These are phyloP conservation scores for Sminthurinus signatus DNA, from an alignment of 1,140 invertebrate genomes.

Conservation along the genomic window DNA sequence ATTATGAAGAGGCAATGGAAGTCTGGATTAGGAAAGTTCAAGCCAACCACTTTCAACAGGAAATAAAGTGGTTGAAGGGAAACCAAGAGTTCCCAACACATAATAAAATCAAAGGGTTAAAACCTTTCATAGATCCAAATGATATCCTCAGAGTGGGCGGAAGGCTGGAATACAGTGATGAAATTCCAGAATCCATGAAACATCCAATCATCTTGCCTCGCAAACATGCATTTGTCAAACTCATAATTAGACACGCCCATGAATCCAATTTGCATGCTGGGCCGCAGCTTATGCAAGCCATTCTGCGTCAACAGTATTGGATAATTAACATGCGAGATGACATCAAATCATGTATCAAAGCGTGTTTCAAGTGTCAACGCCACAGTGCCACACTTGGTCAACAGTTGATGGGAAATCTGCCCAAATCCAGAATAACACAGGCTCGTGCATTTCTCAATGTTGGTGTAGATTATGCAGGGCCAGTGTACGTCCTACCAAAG, in stretches of 20 bases:
- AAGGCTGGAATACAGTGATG: not conserved
- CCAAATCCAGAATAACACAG: not conserved
- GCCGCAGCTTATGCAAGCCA: not conserved
- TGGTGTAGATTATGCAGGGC: not conserved
- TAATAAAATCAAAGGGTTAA: not conserved
- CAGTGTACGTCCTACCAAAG: not conserved
- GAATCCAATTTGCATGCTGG: not conserved
- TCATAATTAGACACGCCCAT: conserved; percentile 15
- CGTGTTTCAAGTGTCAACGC: not conserved
- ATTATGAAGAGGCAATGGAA: not conserved
- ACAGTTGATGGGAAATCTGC: not conserved
- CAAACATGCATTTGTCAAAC: not conserved
- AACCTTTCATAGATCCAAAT: not conserved
- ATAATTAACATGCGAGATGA: not conserved
- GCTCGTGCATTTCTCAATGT: not conserved
- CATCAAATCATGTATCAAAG: not conserved
- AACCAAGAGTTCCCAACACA: not conserved
- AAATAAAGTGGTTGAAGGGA: not conserved
- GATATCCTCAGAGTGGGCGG: conserved; percentile 13
- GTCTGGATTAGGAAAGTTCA: not conserved
- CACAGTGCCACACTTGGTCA: not conserved
- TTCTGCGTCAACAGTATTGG: not conserved
- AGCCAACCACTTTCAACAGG: not conserved
- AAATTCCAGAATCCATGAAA: not conserved
- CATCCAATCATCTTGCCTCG: conserved; percentile 16